phyloP scores from a whole-genome alignment of 2,797 vertebrate species.

The Gymnothorax reevesii region DNA sequence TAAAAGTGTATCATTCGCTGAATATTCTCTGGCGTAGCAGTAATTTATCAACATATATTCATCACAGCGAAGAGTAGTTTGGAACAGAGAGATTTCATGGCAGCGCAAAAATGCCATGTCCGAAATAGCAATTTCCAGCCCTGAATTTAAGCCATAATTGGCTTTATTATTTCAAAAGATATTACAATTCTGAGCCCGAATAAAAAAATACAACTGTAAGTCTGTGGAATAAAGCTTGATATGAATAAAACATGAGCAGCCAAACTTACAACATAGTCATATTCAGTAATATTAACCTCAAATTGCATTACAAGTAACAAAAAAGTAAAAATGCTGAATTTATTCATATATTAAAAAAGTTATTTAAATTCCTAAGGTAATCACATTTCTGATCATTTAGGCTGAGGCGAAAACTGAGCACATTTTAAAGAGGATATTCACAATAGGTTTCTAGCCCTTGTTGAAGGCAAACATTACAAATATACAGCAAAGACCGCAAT shows the following conservation, averaged over 20 bases:
- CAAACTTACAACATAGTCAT: background rate
- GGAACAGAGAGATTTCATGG: background rate
- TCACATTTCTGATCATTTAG: background rate
- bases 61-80: background rate
- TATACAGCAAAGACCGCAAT: background rate
- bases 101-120: background rate
- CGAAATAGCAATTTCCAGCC: background rate
- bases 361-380: background rate
- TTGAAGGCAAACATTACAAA: background rate
- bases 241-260: background rate
- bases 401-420: background rate
- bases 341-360: background rate
- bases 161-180: background rate
- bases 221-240: background rate
- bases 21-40: background rate
- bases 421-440: background rate
- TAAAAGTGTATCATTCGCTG: background rate
- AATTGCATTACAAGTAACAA: background rate
- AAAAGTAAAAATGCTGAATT: background rate
- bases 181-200: background rate
- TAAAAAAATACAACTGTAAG: background rate
- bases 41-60: background rate
- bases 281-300: background rate
- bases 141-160: background rate
- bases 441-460: background rate